Evolutionary conservation across 2,113 vertebrate genomes (phyloP).

Genomic region (Peromyscus leucopus): DNA sequence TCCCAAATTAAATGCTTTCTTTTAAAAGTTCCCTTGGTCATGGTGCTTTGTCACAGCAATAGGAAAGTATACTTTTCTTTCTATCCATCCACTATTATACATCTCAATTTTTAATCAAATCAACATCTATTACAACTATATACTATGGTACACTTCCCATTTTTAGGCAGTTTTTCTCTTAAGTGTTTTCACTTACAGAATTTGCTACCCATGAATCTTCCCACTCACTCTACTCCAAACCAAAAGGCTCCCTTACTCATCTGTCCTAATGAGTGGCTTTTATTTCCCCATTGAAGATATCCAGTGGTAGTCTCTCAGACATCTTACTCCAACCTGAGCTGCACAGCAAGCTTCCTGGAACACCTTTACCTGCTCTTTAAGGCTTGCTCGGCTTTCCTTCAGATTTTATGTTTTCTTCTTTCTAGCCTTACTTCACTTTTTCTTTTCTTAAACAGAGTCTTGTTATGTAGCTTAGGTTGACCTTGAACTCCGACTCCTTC

Average conservation of each 20-base stretch:
- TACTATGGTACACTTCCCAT: not conserved
- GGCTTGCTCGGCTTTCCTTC: not conserved
- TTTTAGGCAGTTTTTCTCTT: not conserved
- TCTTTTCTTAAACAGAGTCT: not conserved
- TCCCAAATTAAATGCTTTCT: not conserved
- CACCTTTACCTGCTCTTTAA: not conserved
- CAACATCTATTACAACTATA: not conserved
- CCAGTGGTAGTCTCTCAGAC: too few relatives aligned
- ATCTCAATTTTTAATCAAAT: constrained; percentile 34
- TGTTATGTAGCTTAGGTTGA: not conserved
- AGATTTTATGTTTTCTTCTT: not conserved
- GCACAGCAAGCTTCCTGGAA: not conserved
- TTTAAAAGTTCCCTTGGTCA: not conserved
- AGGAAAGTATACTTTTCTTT: not conserved
- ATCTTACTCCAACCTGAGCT: not conserved
- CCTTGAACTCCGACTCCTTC: not conserved
- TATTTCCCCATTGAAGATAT: not conserved
- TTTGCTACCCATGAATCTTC: not conserved
- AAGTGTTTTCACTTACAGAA: not conserved
- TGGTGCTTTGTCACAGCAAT: not conserved
- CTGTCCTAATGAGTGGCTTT: not conserved
- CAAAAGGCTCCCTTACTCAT: not conserved
- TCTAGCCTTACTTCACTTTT: not conserved
- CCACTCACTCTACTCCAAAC: not conserved
- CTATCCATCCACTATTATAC: not conserved